Conservation (phyloP, 2,113 vertebrate genomes). For the Nyctibius bracteatus region DNA sequence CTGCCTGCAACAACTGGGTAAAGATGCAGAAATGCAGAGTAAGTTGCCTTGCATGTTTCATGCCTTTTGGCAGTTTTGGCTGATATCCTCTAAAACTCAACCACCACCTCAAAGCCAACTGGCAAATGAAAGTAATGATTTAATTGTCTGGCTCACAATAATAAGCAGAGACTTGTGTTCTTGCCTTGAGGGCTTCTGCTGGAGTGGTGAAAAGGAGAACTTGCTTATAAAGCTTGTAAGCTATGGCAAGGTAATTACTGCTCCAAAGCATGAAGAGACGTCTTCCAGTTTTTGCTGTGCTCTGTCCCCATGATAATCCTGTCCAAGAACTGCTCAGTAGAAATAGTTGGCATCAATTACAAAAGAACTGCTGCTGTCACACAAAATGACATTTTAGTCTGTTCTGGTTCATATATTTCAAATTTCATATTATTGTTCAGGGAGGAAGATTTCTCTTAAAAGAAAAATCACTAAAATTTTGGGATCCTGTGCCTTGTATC, state of each 20-base stretch:
- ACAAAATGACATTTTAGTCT: not conserved
- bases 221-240: not conserved
- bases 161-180: not conserved
- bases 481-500: not conserved
- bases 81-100: not conserved
- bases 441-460: not conserved
- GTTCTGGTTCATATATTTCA: not conserved
- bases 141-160: not conserved
- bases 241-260: not conserved
- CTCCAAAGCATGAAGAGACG: not conserved
- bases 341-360: not conserved
- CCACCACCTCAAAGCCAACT: not conserved
- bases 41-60: not conserved
- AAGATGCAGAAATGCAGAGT: not conserved
- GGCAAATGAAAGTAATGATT: not conserved
- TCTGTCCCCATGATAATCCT: not conserved
- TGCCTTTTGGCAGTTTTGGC: not conserved
- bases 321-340: not conserved
- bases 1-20: fast-evolving
- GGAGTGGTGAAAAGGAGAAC: not conserved
- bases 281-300: not conserved
- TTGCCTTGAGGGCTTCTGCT: not conserved
- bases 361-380: not conserved
- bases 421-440: not conserved
- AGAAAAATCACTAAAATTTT: not conserved